Base-by-base conservation (phyloP, 2,888 invertebrate genomes). In the Steromphala cineraria region DNA sequence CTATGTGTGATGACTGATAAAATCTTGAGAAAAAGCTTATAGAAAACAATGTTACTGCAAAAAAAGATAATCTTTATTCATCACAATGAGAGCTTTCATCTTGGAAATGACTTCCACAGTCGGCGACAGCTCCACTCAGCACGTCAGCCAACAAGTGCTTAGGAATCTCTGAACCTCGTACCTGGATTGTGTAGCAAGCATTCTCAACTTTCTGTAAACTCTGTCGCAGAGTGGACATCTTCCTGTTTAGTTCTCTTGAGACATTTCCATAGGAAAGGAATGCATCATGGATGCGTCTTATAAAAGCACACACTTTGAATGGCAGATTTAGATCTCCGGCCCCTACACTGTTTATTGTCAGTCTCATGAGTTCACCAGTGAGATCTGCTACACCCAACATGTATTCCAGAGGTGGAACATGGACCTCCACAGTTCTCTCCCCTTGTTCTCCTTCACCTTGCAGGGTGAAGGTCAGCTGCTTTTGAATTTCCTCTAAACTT, bases 361-460 rank as follows among this genome's bases (percentile, higher is more conserved):
- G 95, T 76, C 98, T 95, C 98, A 98, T 98, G 67, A 98, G 92
- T 93, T 98, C 98, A 0, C 98, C 98, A 0, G 97, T 97, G 40
- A 98, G 94, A 94, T 98, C 98, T 0, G 96, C 96, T 53, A 98
- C 93, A 0, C 98, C 98, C 56, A 98, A 93, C 90, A 98, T 94
- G 87, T 94, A 96, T 84, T 96, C 96, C 5, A 88, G 81, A 0
- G 91, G 91, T 3, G 93, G 91, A 17, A 94, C 85, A 52, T 88
- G 84, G 15, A 92, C 90, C 31, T 71, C 31, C 15, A 88, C 79
- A 8, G 74, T 67, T 19, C 78, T 80, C 3, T 46, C 19, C 3
- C 17, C 55, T 13, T 46, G 78, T 28, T 15, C 46, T n/a, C 52
- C 55, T 24, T 24, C 21, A 19, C 19, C n/a, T 28, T 19, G n/a